Conservation (phyloP, 2,113 vertebrate genomes). For the Hemiprocne comata region DNA sequence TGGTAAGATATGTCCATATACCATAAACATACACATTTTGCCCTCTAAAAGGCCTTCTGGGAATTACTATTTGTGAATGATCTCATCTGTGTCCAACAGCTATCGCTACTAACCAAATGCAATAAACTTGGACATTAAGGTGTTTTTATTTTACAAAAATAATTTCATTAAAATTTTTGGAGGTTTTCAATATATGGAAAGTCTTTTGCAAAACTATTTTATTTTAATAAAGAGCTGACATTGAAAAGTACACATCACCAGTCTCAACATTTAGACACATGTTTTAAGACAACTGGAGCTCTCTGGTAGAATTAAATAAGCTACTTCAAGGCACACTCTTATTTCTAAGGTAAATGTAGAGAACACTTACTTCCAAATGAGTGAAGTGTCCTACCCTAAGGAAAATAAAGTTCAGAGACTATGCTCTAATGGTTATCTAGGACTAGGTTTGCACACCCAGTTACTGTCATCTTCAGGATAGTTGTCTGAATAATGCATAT, state of each 20-base stretch:
- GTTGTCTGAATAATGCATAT: not conserved
- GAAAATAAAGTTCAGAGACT: not conserved
- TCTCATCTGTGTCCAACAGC: constrained; percentile 20
- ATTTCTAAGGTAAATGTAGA: not conserved
- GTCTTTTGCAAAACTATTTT: not conserved
- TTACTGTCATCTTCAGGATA: not conserved
- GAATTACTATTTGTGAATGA: constrained; percentile 20
- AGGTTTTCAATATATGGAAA: not conserved
- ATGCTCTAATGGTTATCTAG: not conserved
- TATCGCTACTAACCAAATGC: not conserved
- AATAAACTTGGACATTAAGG: not conserved
- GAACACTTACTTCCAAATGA: not conserved
- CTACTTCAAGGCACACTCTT: not conserved
- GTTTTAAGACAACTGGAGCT: not conserved
- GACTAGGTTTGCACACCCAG: not conserved
- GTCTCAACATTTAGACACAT: not conserved
- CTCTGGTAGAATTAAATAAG: not conserved
- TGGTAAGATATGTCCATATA: constrained; percentile 42
- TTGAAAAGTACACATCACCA: not conserved
- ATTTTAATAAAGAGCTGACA: not conserved
- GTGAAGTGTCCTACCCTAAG: not conserved
- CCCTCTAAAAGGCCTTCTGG: not conserved
- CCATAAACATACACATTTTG: not conserved
- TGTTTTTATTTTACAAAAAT: not conserved
- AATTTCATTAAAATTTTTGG: not conserved